Base-by-base conservation (phyloP, 2,113 vertebrate genomes). In the Pteruthius melanotis region DNA sequence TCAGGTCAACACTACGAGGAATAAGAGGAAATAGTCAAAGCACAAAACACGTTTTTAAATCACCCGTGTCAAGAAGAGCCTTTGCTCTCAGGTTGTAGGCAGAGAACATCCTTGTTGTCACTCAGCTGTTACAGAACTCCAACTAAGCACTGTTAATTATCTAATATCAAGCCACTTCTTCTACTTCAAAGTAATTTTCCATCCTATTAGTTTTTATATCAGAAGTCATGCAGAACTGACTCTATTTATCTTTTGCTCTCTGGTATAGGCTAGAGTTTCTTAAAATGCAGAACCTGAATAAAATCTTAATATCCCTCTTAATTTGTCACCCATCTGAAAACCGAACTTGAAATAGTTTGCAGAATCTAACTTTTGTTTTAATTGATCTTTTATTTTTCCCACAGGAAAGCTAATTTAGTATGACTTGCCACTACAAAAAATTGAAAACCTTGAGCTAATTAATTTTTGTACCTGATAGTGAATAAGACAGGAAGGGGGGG, bases 161-260 rank as follows among this genome's bases (percentile, higher is more conserved):
- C 74, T 90, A 97, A 97, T 82, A 87, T 33, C 31, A 1, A 95
- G 81, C 47, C 92, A 96, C 53, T 87, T 87, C 83, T 94, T 74
- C 95, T 89, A 35, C 92, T 87, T 95, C 78, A 75, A 82, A 96
- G 87, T 77, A 93, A 97, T 98, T 98, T 98, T 97, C 97, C 89
- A 96, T 94, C 72, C 83, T 96, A 92, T 96, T 96, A 96, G 80
- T 89, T 98, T 96, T 97, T 96, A 95, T 96, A 94, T 80, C 86
- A 96, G 74, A 96, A 97, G 82, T 81, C 95, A 96, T 83, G 35
- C 71, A 93, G 69, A 96, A 96, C 90, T 92, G 89, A 61, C 54
- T 91, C 75, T 93, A 89, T 96, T 89, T 96, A 92, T 96, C 92
- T 96, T 83, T 86, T 69, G 45, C 80, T 83, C 65, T 39, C 85